Base-by-base conservation (phyloP, 2,113 vertebrate genomes). In the Tragelaphus scriptus region DNA sequence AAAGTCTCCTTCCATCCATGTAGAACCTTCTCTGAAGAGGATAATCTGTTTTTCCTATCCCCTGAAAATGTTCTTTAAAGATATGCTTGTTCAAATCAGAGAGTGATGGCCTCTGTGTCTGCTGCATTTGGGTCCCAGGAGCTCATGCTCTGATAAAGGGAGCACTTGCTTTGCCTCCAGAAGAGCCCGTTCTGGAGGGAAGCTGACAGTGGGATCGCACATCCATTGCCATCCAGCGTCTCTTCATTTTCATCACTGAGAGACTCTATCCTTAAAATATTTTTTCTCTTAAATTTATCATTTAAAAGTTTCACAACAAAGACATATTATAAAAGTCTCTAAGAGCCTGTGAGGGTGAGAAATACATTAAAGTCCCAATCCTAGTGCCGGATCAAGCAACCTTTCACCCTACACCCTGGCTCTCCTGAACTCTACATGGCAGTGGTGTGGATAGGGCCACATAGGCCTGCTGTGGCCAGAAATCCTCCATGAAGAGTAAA, bases 321-420 rank as follows among this genome's bases (percentile, higher is more conserved):
- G 56, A 97, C 97, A 98, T 68, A 97, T 97, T 98, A 98, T 75
- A 98, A 98, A 98, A 98, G 97, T 91, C 98, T 97, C 95, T 97
- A 90, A 82, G 96, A 90, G 96, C 97, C 97, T 91, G 2, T 97
- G 97, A 97, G 98, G 97, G 61, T 3, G 82, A 98, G 96, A 97
- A 97, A 98, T 94, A 26, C 21, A 36, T 93, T 21, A 16, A 28
- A 30, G 55, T 63, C 10, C 30, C 71, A 40, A 95, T 91, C 91
- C 85, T 97, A 96, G 23, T n/a, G 30, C 3, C 0, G 2, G 14
- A 56, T 36, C 75, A n/a, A 61, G 40, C 21, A 61, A 21, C 14
- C 44, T 40, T 55, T 26, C 3, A n/a, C 75, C 56, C 30, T 26
- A 28, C 7, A 16, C 55, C 47, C 49, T 40, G 32, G 32, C 6